Evolutionary conservation across 2,888 invertebrate species (phyloP), one percentile per base, ranked within the genome.

Genomic region (Cephalotes varians): DNA sequence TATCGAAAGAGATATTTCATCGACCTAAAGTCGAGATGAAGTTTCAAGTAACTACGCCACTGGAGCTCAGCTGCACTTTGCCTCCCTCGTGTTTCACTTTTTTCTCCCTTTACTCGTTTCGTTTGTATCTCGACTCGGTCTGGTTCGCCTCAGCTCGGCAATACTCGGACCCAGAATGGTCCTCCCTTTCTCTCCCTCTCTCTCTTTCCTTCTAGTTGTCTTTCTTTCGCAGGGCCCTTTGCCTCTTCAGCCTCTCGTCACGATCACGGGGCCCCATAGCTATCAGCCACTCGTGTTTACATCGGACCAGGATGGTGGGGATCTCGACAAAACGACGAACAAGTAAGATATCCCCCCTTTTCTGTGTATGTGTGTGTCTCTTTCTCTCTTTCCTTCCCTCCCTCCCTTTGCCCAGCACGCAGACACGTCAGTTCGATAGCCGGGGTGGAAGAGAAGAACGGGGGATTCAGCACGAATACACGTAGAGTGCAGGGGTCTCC

Each of bases 271-370:
- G 91, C 91, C 91, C 90, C 87, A 86, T 83, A 92, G 91, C 91
- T 93, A 94, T 93, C 93, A 92, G 93, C 93, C 93, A 93, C 92
- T 93, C 91, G 93, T 93, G 93, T 93, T 93, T 93, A 93, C 92
- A 93, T 93, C 92, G 89, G 85, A 83, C 90, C 88, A 82, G 86
- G 64, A 58, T 87, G 88, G 90, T 87, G 88, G 87, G 88, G 91
- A 85, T 81, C 76, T 73, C 67, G 84, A 88, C 86, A 89, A 92
- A 92, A 90, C 87, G 90, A 91, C 87, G 85, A 91, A 80, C 85
- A 87, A 92, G 88, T 86, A 69, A 87, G 81, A 76, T 86, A 86
- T 81, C 85, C 86, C 69, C 72, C 28, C 54, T 73, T 81, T 77
- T 81, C 34, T 18, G n/a, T n/a, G n/a, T n/a, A n/a, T n/a, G n/a